A percentile compares a stretch with the other conserved stretches of the same genome.
Conservation (phyloP, 1,140 invertebrate species). For the Neotoxoptera formosana region DNA sequence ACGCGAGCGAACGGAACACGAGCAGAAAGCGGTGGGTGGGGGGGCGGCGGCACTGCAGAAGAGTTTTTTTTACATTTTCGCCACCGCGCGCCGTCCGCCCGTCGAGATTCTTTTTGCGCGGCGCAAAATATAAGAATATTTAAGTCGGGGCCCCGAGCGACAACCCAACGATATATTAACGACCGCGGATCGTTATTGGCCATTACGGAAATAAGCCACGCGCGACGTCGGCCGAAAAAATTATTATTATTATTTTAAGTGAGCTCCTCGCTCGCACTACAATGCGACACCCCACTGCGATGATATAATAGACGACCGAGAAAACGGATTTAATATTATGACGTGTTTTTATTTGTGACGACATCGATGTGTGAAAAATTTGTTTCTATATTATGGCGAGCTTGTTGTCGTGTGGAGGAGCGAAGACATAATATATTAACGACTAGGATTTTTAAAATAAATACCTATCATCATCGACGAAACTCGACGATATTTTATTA, state of each 20-base stretch:
- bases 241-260: not conserved
- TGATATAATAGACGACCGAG: not conserved
- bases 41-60: not conserved
- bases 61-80: not conserved
- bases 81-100: not conserved
- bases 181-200: slow-evolving; percentile 18
- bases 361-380: not conserved
- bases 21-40: not conserved
- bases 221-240: not conserved
- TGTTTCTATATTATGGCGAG: not conserved
- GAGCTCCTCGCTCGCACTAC: not conserved
- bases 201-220: slow-evolving; percentile 42
- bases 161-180: slow-evolving; percentile 35
- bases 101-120: slow-evolving; percentile 12
- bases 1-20: not conserved
- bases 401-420: no score
- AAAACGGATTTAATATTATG: not conserved
- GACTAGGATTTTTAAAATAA: no score
- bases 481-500: no score
- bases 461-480: no score
- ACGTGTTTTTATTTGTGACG: not conserved
- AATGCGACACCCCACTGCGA: not conserved
- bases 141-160: slow-evolving; percentile 8
- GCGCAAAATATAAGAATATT: slow-evolving; percentile 16
- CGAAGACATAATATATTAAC: no score